Conservation (phyloP, 2,888 invertebrate genomes). For the Carpatolechia fugitivella region DNA sequence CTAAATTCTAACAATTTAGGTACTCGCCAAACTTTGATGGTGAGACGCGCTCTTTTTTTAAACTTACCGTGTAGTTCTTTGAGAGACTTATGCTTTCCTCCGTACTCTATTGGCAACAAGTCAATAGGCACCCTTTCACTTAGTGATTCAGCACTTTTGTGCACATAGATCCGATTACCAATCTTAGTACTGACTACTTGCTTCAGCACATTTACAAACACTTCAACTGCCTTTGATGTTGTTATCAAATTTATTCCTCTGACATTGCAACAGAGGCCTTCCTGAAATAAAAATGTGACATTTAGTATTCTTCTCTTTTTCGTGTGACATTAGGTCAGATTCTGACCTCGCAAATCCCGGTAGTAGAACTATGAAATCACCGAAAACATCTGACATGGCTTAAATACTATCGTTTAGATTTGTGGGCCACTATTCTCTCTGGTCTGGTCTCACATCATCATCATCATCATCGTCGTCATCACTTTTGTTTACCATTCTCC, state of each 20-base stretch:
- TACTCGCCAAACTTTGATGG: too few relatives aligned
- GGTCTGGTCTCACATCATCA: too few relatives aligned
- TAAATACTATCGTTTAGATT: too few relatives aligned
- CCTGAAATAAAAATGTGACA: constrained; percentile 33
- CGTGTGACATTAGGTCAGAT: too few relatives aligned
- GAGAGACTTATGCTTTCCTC: constrained; percentile 31
- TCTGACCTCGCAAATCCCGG: too few relatives aligned
- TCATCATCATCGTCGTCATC: too few relatives aligned
- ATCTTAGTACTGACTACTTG: constrained; percentile 36
- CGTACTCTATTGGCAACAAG: constrained; percentile 37
- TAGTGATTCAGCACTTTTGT: constrained; percentile 30
- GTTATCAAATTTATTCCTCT: constrained; percentile 35
- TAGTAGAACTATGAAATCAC: too few relatives aligned
- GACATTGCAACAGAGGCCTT: constrained; percentile 33
- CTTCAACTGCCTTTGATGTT: constrained; percentile 36
- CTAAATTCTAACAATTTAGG: too few relatives aligned
- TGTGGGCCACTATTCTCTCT: too few relatives aligned
- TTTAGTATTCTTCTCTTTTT: too few relatives aligned
- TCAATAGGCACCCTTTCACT: constrained; percentile 31
- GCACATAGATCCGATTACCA: constrained; percentile 29
- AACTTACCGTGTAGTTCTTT: constrained; percentile 34
- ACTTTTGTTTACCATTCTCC: too few relatives aligned
- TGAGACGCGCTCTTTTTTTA: neutral
- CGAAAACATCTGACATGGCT: too few relatives aligned
- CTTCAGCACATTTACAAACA: constrained; percentile 29